Conservation (phyloP, 2,113 vertebrate species). For the Xiphorhynchus elegans region DNA sequence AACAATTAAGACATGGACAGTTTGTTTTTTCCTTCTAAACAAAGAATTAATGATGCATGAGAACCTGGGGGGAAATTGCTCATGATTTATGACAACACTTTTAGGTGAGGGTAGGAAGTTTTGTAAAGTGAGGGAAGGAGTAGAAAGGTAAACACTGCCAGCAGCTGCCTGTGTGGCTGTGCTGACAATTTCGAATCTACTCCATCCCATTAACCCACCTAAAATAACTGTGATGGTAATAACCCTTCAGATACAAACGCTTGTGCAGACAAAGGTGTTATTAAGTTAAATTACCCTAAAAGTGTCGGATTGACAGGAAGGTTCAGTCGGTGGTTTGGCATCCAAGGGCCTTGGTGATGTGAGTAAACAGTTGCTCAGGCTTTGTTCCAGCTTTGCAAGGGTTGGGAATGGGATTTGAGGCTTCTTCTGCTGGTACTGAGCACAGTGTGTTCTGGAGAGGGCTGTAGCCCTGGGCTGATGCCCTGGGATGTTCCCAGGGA, state of each 20-base stretch:
- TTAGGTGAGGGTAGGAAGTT: conserved; percentile 64
- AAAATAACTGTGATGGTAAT: conserved; percentile 83
- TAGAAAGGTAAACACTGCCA: conserved; percentile 74
- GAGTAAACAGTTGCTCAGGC: conserved; percentile 64
- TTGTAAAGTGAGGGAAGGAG: conserved; percentile 47
- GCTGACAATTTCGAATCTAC: conserved; percentile 77
- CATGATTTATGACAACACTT: conserved; percentile 67
- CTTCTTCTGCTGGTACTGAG: conserved; percentile 28
- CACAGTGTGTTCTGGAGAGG: neutral
- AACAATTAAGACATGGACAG: conserved; percentile 72
- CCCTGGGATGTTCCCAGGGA: neutral
- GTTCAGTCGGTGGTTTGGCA: conserved; percentile 77
- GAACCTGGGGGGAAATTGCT: conserved; percentile 37
- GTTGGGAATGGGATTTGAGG: neutral
- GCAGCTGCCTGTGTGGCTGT: conserved; percentile 64
- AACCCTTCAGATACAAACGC: conserved; percentile 77
- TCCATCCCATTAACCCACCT: conserved; percentile 83
- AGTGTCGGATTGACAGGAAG: conserved; percentile 80
- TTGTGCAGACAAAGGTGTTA: conserved; percentile 77
- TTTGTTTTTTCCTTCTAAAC: conserved; percentile 58
- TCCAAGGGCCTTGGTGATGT: conserved; percentile 47
- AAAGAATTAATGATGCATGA: conserved; percentile 72
- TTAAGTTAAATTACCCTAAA: conserved; percentile 85
- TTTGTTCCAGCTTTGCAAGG: neutral
- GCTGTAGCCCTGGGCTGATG: neutral